Percentiles rank a stretch among this genome's conserved stretches.
Conservation (phyloP, 2,888 invertebrate species). For the Aethes cnicana region DNA sequence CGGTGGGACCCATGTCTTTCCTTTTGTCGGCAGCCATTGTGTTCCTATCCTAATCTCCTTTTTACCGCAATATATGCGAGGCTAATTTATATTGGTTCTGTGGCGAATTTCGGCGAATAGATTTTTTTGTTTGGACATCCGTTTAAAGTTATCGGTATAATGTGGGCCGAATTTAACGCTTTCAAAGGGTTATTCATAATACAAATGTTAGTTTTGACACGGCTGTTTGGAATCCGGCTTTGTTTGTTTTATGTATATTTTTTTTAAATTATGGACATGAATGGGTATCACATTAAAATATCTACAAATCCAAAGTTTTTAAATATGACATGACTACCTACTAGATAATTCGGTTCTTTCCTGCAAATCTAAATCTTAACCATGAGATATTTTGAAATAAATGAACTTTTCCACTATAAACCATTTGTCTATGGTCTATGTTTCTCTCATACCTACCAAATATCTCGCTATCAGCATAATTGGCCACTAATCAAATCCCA, state of each 20-base stretch:
- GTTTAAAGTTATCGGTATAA: conserved; percentile 28
- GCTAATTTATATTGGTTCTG: conserved; percentile 60
- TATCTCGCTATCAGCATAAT: conserved; percentile 35
- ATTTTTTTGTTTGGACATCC: conserved; percentile 47
- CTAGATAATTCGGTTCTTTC: no score
- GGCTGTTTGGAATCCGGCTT: conserved; percentile 2
- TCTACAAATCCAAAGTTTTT: no score
- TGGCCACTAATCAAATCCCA: conserved; percentile 50
- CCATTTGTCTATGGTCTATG: no score
- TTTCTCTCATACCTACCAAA: no score
- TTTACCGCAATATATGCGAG: conserved; percentile 48
- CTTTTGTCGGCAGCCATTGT: conserved; percentile 46
- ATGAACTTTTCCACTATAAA: no score
- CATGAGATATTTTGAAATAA: no score
- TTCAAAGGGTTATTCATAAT: conserved; percentile 15
- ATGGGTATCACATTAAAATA: no score
- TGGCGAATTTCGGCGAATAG: conserved; percentile 52
- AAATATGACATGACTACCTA: no score
- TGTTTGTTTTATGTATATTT: conserved; percentile 17
- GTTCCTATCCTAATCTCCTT: conserved; percentile 49
- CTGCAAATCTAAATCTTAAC: no score
- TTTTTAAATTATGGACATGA: no score
- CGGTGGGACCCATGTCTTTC: conserved; percentile 40
- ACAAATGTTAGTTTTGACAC: neutral
- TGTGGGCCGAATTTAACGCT: conserved; percentile 10